Conservation (phyloP, 2,797 vertebrate genomes). For the Centropyge bicolor region DNA sequence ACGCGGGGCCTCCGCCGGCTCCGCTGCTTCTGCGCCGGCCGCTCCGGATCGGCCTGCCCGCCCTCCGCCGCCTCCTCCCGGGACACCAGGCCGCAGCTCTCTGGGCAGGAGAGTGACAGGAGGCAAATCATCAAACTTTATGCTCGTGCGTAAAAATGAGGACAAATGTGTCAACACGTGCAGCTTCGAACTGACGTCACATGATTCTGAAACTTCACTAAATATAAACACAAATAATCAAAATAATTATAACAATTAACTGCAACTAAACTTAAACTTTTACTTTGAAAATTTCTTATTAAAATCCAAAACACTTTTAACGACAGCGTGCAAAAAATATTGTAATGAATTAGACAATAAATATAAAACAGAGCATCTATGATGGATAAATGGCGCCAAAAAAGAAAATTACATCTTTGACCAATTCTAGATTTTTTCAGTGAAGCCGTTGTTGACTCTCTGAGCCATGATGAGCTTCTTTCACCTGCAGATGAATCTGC, state of each 20-base stretch:
- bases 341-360: neutral
- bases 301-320: neutral
- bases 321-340: neutral
- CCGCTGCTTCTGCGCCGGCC: constrained; percentile 87
- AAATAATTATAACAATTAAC: neutral
- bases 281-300: fast-evolving
- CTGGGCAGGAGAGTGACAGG: constrained; percentile 69
- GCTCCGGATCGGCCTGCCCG: constrained; percentile 83
- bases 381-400: too few species aligned
- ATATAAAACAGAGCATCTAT: neutral
- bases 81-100: constrained; percentile 84
- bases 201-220: neutral
- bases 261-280: neutral
- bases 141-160: neutral
- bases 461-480: too few species aligned
- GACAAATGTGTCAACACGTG: neutral
- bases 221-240: neutral
- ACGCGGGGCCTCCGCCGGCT: constrained; percentile 93
- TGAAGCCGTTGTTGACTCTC: too few species aligned
- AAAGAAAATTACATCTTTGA: too few species aligned
- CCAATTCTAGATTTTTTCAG: too few species aligned
- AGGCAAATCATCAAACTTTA: neutral
- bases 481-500: too few species aligned
- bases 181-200: neutral
- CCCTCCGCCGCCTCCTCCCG: constrained; percentile 82